Evolutionary conservation across 2,888 invertebrate species (phyloP), one percentile per base, ranked within the genome.

Genomic region (Eupithecia subumbrata): DNA sequence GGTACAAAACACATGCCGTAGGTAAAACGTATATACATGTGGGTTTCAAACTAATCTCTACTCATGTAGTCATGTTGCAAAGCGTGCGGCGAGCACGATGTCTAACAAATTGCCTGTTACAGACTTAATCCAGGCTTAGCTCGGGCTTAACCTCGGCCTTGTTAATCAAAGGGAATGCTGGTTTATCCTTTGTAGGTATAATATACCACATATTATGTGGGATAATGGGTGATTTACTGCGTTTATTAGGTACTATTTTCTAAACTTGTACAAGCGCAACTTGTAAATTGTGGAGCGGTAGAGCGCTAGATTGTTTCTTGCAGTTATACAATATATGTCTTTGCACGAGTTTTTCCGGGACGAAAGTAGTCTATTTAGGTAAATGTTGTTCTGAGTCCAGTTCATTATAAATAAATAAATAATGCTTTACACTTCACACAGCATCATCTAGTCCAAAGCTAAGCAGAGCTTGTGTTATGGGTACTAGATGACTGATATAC

Each of bases 141-240:
- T n/a, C 40, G 40, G 66, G 66, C 7, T 67, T 67, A 64, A 67
- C 18, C 45, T 22, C 22, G 16, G 68, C 25, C 43, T 69, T 16
- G 45, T 18, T 69, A 25, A 69, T 69, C 69, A 67, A 67, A 67
- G 66, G 37, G 66, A 40, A n/a, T 67, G 40, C 66, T 37, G 66
- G 66, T 18, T 66, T n/a, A 37, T 37, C 66, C 66, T 40, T 22
- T 22, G 37, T 37, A 34, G 18, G 37, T 66, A 66, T 14, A 7
- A 37, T 37, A 7, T 37, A 37, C 37, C 37, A 37, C 37, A 5
- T 3, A 22, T 7, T 37, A 60, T 56, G 60, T 60, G 12, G n/a
- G n/a, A n/a, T 18, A 37, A 12, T 12, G 66, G 37, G 37, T n/a
- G 16, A 34, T 37, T 9, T 66, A 67, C 37, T n/a, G 40, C 5